Conservation (phyloP, 1,140 invertebrate species). For the Phenacoccus solenopsis region DNA sequence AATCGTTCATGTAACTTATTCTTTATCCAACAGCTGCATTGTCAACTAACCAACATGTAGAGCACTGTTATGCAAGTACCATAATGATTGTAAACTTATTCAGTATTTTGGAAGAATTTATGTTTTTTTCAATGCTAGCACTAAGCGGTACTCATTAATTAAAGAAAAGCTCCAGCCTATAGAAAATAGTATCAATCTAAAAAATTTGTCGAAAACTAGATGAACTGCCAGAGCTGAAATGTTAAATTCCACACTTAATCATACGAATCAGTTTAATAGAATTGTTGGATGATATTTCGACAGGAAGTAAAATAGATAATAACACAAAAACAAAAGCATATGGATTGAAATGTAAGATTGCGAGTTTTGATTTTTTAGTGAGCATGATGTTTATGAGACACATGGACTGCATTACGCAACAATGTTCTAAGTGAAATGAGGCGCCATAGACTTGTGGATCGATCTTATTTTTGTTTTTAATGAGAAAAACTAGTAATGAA, state of each 20-base stretch:
- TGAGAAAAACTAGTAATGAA: too few relatives aligned
- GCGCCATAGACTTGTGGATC: too few relatives aligned
- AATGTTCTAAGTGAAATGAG: too few relatives aligned
- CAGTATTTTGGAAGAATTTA: background rate
- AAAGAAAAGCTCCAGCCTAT: background rate
- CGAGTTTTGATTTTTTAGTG: constrained; percentile 14
- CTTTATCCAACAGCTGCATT: too few relatives aligned
- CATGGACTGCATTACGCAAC: too few relatives aligned
- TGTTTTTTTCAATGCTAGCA: background rate
- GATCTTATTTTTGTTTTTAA: too few relatives aligned
- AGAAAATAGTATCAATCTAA: background rate
- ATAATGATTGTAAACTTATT: constrained; percentile 29
- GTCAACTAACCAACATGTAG: too few relatives aligned
- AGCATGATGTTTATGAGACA: constrained; percentile 18
- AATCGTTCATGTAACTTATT: too few relatives aligned
- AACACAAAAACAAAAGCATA: background rate
- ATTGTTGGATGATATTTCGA: background rate
- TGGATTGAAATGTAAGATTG: background rate
- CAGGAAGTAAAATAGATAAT: background rate
- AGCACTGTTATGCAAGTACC: too few relatives aligned
- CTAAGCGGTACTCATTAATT: background rate
- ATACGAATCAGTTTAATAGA: background rate
- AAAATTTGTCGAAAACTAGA: background rate
- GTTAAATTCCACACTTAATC: background rate
- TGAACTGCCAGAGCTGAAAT: background rate